Evolutionary conservation across 2,113 vertebrate species (phyloP).

Genomic region (Ahaetulla prasina): DNA sequence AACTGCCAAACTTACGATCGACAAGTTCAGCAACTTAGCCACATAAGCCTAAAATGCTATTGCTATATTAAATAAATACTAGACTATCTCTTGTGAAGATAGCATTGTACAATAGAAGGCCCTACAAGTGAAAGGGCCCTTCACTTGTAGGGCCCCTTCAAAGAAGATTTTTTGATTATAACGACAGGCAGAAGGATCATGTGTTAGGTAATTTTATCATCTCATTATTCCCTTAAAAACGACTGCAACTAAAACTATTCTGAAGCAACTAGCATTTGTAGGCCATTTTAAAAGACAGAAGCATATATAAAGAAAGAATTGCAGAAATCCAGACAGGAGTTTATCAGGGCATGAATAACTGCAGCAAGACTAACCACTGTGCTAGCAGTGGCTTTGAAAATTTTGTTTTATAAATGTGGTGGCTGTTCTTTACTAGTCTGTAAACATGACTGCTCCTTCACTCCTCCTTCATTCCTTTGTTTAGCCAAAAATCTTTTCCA

Average conservation of each 20-base stretch:
- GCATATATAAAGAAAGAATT: background rate
- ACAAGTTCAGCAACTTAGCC: too few relatives aligned
- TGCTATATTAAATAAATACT: background rate
- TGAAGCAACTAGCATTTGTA: background rate
- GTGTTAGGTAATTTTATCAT: background rate
- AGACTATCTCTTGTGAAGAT: background rate
- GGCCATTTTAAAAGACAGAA: background rate
- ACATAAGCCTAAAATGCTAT: background rate
- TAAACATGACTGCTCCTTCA: background rate
- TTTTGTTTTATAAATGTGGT: background rate
- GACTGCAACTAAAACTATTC: background rate
- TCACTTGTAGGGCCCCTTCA: background rate
- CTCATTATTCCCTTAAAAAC: background rate
- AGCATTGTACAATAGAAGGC: background rate
- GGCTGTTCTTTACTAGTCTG: background rate
- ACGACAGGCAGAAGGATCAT: background rate
- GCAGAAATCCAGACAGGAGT: background rate
- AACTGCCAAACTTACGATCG: too few relatives aligned
- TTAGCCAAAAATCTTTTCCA: background rate
- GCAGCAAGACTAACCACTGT: background rate
- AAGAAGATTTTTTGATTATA: background rate
- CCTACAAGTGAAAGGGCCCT: too few relatives aligned
- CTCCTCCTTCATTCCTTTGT: background rate
- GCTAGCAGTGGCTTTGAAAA: background rate
- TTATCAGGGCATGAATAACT: background rate